These are phyloP conservation scores for Apaloderma vittatum DNA, from an alignment of 2,113 vertebrate genomes.

Conservation along the genomic window DNA sequence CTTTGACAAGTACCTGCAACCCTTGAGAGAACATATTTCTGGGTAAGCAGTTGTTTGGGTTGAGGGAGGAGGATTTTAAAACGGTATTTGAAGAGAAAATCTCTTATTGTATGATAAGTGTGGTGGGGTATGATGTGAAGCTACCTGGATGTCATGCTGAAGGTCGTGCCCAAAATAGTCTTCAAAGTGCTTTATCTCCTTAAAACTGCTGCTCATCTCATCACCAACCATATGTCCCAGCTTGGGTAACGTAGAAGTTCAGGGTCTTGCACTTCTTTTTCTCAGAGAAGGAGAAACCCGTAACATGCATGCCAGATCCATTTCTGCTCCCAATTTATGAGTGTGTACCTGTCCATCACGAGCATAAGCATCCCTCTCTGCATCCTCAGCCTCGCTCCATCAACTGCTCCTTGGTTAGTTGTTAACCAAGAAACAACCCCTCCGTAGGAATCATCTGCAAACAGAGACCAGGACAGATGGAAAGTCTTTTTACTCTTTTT, in stretches of 20 bases:
- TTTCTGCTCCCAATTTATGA: rapidly evolving
- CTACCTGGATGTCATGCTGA: background rate
- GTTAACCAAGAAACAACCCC: background rate
- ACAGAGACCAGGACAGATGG: background rate
- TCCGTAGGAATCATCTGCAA: background rate
- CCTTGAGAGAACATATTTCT: background rate
- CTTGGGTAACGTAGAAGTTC: background rate
- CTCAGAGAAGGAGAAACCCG: background rate
- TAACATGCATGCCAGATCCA: rapidly evolving
- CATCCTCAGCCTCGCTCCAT: background rate
- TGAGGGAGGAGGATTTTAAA: background rate
- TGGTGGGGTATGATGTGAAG: background rate
- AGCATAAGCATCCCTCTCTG: background rate
- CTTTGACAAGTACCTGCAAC: background rate
- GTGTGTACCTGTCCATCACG: background rate
- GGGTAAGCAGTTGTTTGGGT: background rate
- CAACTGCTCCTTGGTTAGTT: background rate
- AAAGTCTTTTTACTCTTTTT: background rate
- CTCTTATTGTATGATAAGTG: background rate
- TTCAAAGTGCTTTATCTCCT: background rate
- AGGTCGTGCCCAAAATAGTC: background rate
- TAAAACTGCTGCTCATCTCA: background rate
- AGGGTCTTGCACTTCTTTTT: background rate
- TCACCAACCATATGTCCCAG: background rate
- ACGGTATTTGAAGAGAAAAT: background rate